Evolutionary conservation across 2,888 invertebrate species (phyloP).

Genomic region (Tipula lateralis): DNA sequence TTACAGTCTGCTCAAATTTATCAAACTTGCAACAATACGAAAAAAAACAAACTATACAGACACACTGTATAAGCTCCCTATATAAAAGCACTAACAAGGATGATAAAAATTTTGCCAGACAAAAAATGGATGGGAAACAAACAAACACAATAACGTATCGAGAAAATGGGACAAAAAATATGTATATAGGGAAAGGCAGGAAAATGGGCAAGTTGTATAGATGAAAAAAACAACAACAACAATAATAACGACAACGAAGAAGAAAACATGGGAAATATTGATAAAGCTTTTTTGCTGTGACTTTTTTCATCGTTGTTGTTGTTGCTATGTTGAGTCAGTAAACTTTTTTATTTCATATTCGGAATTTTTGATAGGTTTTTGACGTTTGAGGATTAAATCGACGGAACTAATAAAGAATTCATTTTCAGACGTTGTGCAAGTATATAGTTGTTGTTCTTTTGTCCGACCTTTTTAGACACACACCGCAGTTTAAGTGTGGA

Average conservation of each 20-base stretch:
- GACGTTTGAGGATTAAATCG: not conserved
- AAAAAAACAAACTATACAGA: not conserved
- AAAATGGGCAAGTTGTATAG: not conserved
- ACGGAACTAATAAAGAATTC: conserved; percentile 15
- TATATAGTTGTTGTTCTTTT: too few relatives aligned
- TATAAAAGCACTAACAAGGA: not conserved
- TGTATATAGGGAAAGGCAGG: not conserved
- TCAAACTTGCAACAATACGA: not conserved
- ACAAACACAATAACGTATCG: not conserved
- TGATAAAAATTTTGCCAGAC: not conserved
- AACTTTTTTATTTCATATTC: not conserved
- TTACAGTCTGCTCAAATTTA: not conserved
- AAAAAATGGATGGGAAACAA: not conserved
- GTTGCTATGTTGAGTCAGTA: not conserved
- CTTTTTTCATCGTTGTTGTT: not conserved
- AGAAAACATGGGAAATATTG: not conserved
- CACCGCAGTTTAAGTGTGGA: too few relatives aligned
- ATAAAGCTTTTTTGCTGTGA: not conserved
- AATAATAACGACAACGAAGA: not conserved
- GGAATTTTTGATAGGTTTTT: conserved; percentile 4
- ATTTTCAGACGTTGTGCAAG: not conserved
- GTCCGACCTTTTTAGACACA: too few relatives aligned
- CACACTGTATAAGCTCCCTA: not conserved
- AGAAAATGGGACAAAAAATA: not conserved
- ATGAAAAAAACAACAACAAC: not conserved